phyloP scores from a whole-genome alignment of 2,888 invertebrate genomes.

The Hedya salicella region DNA sequence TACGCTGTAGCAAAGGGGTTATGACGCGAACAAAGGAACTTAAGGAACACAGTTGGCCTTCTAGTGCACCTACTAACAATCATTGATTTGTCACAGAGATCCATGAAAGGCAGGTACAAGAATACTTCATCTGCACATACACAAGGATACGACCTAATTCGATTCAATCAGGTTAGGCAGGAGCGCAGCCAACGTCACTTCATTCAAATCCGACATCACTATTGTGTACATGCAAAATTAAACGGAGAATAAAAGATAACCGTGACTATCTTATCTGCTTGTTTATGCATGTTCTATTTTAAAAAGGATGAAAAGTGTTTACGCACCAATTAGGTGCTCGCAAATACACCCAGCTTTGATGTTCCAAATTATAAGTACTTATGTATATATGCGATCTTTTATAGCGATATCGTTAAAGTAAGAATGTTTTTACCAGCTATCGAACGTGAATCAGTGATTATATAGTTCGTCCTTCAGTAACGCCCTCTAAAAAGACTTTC shows the following conservation, averaged over 20 bases:
- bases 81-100: no score
- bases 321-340: slow-evolving; percentile 28
- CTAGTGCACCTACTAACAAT: no score
- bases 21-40: no score
- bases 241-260: slow-evolving; percentile 17
- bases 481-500: no score
- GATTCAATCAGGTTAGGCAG: slow-evolving; percentile 3
- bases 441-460: slow-evolving; percentile 17
- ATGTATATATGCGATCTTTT: slow-evolving; percentile 26
- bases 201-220: neutral
- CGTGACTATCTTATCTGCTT: slow-evolving; percentile 32
- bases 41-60: no score
- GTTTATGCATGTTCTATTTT: slow-evolving; percentile 28
- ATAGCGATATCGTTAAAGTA: slow-evolving; percentile 17
- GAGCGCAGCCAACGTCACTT: neutral
- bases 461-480: neutral
- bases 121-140: neutral
- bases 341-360: slow-evolving; percentile 36
- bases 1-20: no score
- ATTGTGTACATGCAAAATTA: slow-evolving; percentile 13
- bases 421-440: slow-evolving; percentile 26
- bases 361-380: slow-evolving; percentile 26
- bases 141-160: neutral
- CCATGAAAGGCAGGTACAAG: no score
- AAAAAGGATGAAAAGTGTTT: slow-evolving; percentile 34